A percentile compares a stretch with the other conserved stretches of the same genome.
Conservation (phyloP, 2,888 invertebrate species). For the Hesperia comma region DNA sequence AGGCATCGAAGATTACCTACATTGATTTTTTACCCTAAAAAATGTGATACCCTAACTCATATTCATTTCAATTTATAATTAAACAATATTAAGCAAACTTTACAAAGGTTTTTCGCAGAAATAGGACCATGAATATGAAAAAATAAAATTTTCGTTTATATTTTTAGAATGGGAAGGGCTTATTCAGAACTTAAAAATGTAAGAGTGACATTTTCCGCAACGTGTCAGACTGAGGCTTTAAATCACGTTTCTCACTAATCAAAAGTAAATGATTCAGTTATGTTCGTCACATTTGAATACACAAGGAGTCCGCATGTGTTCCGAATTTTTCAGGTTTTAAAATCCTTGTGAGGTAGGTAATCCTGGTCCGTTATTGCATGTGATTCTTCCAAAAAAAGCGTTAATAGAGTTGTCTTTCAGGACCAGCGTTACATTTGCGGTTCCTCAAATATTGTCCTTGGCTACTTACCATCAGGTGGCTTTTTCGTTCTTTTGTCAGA, state of each 20-base stretch:
- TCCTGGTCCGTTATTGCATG: no score
- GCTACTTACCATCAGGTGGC: no score
- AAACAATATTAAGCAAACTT: background rate
- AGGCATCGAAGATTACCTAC: no score
- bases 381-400: no score
- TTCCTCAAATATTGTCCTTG: no score
- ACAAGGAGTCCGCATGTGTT: no score
- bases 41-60: background rate
- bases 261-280: slow-evolving; percentile 18
- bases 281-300: slow-evolving; percentile 5
- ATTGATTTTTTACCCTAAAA: background rate
- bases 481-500: no score
- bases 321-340: no score
- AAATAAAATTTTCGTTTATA: slow-evolving; percentile 12
- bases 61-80: background rate
- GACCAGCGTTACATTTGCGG: no score
- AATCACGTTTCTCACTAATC: slow-evolving; percentile 22
- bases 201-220: slow-evolving; percentile 18
- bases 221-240: slow-evolving; percentile 9
- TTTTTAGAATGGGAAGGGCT: background rate
- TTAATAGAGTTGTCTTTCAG: no score
- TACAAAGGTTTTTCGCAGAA: background rate
- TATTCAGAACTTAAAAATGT: slow-evolving; percentile 10
- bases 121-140: background rate
- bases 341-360: no score